Conservation (phyloP, 2,888 invertebrate genomes). For the Caenorhabditis sp. region DNA sequence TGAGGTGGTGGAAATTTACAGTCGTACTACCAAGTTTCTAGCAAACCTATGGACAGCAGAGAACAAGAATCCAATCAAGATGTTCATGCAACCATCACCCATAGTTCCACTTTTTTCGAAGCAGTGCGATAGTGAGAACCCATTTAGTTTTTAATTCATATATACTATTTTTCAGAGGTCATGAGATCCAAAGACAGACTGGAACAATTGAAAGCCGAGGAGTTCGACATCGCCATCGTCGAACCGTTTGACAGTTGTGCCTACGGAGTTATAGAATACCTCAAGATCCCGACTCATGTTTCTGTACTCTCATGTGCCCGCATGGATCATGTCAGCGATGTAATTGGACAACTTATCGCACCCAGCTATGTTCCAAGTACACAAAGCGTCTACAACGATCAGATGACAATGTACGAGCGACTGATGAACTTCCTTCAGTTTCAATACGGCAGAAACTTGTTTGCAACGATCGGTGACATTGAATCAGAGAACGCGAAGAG, state of each 20-base stretch:
- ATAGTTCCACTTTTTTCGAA: constrained; percentile 30
- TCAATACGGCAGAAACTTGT: constrained; percentile 32
- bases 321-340: constrained; percentile 54
- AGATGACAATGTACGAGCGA: constrained; percentile 39
- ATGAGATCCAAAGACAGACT: constrained; percentile 42
- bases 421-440: constrained; percentile 48
- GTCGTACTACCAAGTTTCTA: constrained; percentile 17
- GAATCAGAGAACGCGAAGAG: constrained; percentile 36
- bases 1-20: constrained; percentile 4
- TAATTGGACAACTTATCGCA: constrained; percentile 53
- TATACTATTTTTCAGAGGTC: constrained; percentile 49
- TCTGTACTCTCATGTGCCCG: constrained; percentile 40
- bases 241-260: constrained; percentile 57
- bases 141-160: too few species aligned
- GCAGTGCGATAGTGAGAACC: constrained; percentile 48
- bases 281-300: constrained; percentile 54
- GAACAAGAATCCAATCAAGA: constrained; percentile 43
- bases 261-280: constrained; percentile 49
- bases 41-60: constrained; percentile 47
- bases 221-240: constrained; percentile 51
- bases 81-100: constrained; percentile 4
- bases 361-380: constrained; percentile 57
- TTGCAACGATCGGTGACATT: constrained; percentile 43
- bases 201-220: constrained; percentile 35
- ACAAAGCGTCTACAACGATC: constrained; percentile 42